Evolutionary conservation across 1,140 invertebrate genomes (phyloP).

Genomic region (Drosophila kurseongensis): DNA sequence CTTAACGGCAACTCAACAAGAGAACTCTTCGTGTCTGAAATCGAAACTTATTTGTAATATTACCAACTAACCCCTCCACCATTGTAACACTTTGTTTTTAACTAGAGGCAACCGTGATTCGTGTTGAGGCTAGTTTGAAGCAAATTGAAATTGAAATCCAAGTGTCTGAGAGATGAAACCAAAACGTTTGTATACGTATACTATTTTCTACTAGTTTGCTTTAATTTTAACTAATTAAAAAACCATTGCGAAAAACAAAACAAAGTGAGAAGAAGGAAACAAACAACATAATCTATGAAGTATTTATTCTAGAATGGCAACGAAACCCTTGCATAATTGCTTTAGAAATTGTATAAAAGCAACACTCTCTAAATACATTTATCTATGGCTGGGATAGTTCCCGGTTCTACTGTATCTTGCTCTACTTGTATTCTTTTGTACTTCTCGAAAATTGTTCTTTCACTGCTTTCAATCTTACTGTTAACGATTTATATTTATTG

Average conservation of each 20-base stretch:
- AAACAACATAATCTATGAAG: slow-evolving; percentile 35
- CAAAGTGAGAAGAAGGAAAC: slow-evolving; percentile 14
- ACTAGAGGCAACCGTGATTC: slow-evolving; percentile 17
- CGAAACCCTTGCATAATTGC: slow-evolving; percentile 68
- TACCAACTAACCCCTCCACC: slow-evolving; percentile 55
- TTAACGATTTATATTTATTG: slow-evolving; percentile 67
- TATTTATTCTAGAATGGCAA: slow-evolving; percentile 75
- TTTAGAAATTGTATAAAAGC: slow-evolving; percentile 44
- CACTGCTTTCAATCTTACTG: slow-evolving; percentile 66
- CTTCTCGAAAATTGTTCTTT: slow-evolving; percentile 70
- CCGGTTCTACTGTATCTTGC: slow-evolving; percentile 57
- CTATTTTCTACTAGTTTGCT: slow-evolving; percentile 82
- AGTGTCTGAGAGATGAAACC: slow-evolving; percentile 71
- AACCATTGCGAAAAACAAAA: slow-evolving; percentile 31
- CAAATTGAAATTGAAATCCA: slow-evolving; percentile 57
- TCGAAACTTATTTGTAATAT: slow-evolving; percentile 53
- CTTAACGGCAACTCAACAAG: slow-evolving; percentile 42
- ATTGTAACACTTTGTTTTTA: slow-evolving; percentile 34
- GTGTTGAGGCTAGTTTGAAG: slow-evolving; percentile 15
- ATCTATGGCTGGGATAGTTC: slow-evolving; percentile 58
- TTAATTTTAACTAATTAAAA: slow-evolving; percentile 60
- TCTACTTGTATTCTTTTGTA: slow-evolving; percentile 55
- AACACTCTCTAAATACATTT: slow-evolving; percentile 57
- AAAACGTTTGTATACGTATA: slow-evolving; percentile 81
- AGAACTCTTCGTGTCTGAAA: slow-evolving; percentile 51